Percentiles rank a stretch among this genome's conserved stretches.
Evolutionary conservation across 2,113 vertebrate genomes (phyloP).

Genomic region (Porphyrio hochstetteri): DNA sequence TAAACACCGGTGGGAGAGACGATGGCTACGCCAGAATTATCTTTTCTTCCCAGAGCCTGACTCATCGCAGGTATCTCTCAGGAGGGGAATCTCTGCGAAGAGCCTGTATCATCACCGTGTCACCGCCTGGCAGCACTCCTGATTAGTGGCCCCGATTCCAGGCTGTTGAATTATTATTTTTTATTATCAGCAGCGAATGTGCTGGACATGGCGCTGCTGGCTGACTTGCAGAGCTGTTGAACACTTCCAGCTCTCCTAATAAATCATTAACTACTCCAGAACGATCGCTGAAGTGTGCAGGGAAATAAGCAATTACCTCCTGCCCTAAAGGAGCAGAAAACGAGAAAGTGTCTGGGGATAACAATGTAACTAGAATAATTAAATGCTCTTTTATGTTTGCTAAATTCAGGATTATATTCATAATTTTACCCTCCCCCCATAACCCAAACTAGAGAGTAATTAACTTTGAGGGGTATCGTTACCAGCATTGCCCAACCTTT

Average conservation of each 20-base stretch:
- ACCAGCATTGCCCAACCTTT: not conserved
- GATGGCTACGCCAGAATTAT: not conserved
- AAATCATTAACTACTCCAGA: constrained; percentile 52
- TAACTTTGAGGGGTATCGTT: not conserved
- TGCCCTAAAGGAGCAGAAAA: constrained; percentile 41
- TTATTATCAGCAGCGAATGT: not conserved
- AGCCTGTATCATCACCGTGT: not conserved
- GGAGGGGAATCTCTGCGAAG: not conserved
- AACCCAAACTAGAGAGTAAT: not conserved
- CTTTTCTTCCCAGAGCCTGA: not conserved
- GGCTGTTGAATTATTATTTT: not conserved
- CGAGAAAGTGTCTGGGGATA: not conserved
- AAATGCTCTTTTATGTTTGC: constrained; percentile 7
- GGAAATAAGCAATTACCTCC: constrained; percentile 56
- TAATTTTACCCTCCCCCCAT: not conserved
- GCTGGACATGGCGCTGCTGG: not conserved
- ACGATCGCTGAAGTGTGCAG: not conserved
- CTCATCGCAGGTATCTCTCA: not conserved
- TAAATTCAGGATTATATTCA: not conserved
- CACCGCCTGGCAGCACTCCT: not conserved
- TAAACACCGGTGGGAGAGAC: not conserved
- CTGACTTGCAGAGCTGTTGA: not conserved
- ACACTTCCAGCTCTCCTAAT: constrained; percentile 12
- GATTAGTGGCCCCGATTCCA: not conserved
- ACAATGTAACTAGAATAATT: constrained; percentile 9